Evolutionary conservation across 2,113 vertebrate species (phyloP).

Genomic region (Orientallactaga bullata): DNA sequence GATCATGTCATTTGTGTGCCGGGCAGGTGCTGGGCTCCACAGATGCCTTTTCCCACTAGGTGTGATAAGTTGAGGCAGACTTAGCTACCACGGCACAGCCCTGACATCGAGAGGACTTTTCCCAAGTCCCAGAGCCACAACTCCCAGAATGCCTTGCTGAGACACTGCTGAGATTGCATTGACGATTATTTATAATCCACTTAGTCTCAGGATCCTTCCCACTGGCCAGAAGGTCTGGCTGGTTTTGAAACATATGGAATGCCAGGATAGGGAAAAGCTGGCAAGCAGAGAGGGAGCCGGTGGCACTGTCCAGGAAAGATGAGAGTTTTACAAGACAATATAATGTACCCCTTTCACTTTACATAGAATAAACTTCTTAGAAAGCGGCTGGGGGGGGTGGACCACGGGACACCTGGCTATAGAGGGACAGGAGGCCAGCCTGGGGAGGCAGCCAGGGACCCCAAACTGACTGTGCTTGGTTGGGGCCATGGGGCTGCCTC

Average conservation of each 20-base stretch:
- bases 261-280: too few species aligned
- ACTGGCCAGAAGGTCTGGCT: background rate
- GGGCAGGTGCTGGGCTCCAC: background rate
- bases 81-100: background rate
- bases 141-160: background rate
- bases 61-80: background rate
- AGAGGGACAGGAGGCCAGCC: background rate
- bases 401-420: background rate
- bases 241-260: constrained; percentile 11
- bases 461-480: constrained; percentile 16
- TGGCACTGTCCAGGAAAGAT: too few species aligned
- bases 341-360: background rate
- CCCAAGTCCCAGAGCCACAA: background rate
- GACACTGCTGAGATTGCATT: background rate
- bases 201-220: background rate
- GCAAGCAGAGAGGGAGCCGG: background rate
- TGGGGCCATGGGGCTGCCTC: background rate
- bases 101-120: too few species aligned
- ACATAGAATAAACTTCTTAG: background rate
- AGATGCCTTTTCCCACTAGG: background rate
- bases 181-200: background rate
- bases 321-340: rapidly evolving
- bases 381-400: background rate
- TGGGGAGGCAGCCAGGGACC: background rate
- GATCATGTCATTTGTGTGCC: background rate